Percentiles rank a stretch among this genome's conserved stretches.
These are phyloP conservation scores for Zaprionus bogoriensis DNA, from an alignment of 2,888 invertebrate genomes.

Conservation along the genomic window DNA sequence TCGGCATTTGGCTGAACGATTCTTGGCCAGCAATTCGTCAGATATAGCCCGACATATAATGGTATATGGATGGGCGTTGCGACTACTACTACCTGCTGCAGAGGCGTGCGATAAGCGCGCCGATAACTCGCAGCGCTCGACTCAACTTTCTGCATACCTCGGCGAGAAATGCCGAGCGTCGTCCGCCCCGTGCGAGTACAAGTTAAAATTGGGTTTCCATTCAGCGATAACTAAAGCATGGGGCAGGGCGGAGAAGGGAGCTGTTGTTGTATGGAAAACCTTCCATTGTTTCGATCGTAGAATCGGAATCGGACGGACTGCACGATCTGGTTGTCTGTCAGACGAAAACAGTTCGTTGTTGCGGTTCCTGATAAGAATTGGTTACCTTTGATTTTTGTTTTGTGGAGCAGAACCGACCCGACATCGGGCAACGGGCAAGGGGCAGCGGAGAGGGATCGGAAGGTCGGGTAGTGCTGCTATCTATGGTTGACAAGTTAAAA, in stretches of 20 bases:
- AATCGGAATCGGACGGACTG: constrained; percentile 11
- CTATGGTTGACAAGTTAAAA: constrained; percentile 49
- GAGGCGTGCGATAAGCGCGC: constrained; percentile 51
- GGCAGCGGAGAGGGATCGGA: too few relatives aligned
- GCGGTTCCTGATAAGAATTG: constrained; percentile 55
- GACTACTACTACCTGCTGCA: constrained; percentile 2
- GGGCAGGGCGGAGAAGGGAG: not conserved
- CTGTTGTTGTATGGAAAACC: constrained; percentile 24
- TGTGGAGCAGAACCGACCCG: constrained; percentile 18
- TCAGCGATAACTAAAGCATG: not conserved
- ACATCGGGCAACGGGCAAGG: constrained; percentile 1
- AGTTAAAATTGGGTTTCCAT: not conserved
- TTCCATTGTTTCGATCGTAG: constrained; percentile 30
- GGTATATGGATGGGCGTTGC: not conserved
- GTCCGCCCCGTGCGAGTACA: constrained; percentile 5
- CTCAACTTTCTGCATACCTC: constrained; percentile 59
- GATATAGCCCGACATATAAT: not conserved
- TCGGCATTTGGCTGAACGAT: constrained; percentile 5
- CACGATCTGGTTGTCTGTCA: constrained; percentile 32
- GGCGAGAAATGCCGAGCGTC: constrained; percentile 7
- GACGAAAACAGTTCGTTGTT: constrained; percentile 9
- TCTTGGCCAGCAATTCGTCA: constrained; percentile 16
- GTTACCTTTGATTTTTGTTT: constrained; percentile 70
- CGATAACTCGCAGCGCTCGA: constrained; percentile 42
- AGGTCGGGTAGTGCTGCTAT: constrained; percentile 45